phyloP scores from a whole-genome alignment of 2,797 vertebrate species.

The Austrolebias charrua region DNA sequence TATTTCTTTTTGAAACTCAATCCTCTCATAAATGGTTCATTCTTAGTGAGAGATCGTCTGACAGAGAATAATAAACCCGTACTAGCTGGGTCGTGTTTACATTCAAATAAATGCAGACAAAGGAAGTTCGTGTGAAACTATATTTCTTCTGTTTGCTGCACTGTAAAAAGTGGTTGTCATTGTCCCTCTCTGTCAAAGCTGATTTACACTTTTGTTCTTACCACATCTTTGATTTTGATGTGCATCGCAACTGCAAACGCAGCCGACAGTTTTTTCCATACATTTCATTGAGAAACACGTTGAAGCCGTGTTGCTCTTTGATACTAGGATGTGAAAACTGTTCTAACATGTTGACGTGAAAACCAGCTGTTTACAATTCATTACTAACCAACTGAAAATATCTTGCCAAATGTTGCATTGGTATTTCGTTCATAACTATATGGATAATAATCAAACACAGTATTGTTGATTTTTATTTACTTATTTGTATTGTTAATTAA shows the following conservation, averaged over 20 bases:
- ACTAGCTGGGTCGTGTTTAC: constrained; percentile 70
- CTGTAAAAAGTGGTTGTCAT: constrained; percentile 73
- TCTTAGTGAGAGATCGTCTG: constrained; percentile 71
- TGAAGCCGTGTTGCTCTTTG: constrained; percentile 38
- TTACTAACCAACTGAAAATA: constrained; percentile 14
- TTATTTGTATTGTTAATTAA: constrained; percentile 6
- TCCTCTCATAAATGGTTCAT: constrained; percentile 78
- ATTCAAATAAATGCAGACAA: constrained; percentile 79
- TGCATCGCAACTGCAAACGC: constrained; percentile 47
- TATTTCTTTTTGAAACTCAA: constrained; percentile 80
- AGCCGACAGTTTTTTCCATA: constrained; percentile 26
- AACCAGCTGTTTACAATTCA: constrained; percentile 16
- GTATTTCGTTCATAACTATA: constrained; percentile 12
- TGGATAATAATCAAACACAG: not conserved
- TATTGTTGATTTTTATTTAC: not conserved
- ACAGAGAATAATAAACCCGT: constrained; percentile 77
- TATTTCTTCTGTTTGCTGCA: constrained; percentile 72
- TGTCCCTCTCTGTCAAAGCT: constrained; percentile 67
- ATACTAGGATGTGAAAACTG: constrained; percentile 28
- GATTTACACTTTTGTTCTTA: constrained; percentile 71
- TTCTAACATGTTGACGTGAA: constrained; percentile 18
- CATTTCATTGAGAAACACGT: constrained; percentile 38
- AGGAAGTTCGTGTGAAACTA: constrained; percentile 70
- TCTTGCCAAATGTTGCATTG: constrained; percentile 9
- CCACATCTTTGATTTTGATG: constrained; percentile 63